Evolutionary conservation across 2,888 invertebrate species (phyloP).

Genomic region (Drosophila fulvimacula): DNA sequence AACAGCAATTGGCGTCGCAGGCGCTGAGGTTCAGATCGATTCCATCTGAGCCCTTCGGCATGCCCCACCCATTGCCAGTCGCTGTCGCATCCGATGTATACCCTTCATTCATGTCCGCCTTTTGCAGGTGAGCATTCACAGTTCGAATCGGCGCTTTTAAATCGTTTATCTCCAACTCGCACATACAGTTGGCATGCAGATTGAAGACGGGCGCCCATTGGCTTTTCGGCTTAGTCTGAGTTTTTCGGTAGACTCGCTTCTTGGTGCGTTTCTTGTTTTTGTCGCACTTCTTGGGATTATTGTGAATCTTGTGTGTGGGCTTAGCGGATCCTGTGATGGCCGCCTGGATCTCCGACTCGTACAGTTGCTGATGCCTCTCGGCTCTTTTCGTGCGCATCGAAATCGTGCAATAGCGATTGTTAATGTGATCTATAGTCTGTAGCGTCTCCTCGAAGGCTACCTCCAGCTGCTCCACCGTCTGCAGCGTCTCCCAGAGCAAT

Average conservation of each 20-base stretch:
- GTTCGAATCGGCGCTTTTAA: not conserved
- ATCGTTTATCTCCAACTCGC: constrained; percentile 3
- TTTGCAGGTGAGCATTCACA: constrained; percentile 22
- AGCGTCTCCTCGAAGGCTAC: constrained; percentile 48
- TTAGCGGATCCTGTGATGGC: constrained; percentile 40
- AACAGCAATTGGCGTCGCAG: constrained; percentile 10
- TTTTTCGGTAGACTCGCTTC: not conserved
- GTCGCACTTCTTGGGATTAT: not conserved
- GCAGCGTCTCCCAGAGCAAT: constrained; percentile 50
- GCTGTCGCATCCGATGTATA: not conserved
- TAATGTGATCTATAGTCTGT: constrained; percentile 37
- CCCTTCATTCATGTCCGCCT: constrained; percentile 1
- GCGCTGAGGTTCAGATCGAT: not conserved
- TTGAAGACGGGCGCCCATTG: not conserved
- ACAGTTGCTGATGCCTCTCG: constrained; percentile 22
- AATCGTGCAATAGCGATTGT: constrained; percentile 43
- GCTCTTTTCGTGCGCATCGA: constrained; percentile 21
- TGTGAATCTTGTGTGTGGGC: constrained; percentile 12
- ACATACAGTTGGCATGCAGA: constrained; percentile 12
- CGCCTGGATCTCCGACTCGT: constrained; percentile 60
- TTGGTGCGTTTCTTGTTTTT: constrained; percentile 4
- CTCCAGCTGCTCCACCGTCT: constrained; percentile 54
- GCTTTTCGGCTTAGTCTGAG: not conserved
- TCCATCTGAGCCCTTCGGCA: not conserved
- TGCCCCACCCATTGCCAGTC: constrained; percentile 22